Evolutionary conservation across 1,140 invertebrate species (phyloP).

Genomic region (Ctenoplectra terminalis): DNA sequence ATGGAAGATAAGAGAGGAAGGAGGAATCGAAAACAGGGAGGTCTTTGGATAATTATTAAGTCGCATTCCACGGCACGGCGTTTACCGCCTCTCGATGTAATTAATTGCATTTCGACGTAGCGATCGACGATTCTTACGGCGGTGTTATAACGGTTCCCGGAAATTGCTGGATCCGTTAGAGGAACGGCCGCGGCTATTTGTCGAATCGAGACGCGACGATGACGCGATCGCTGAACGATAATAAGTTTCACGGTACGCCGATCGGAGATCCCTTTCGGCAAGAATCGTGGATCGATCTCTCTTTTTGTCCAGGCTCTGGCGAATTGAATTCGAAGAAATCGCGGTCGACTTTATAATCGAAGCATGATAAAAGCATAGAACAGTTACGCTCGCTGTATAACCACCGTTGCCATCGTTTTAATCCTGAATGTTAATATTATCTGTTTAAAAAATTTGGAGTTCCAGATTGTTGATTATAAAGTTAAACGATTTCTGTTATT

Average conservation of each 20-base stretch:
- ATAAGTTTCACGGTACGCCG: constrained; percentile 33
- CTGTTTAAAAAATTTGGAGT: no score
- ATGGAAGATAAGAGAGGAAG: background rate
- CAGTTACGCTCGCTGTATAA: background rate
- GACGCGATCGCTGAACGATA: no score
- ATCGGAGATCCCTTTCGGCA: constrained; percentile 11
- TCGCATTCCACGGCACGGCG: constrained; percentile 5
- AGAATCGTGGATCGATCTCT: constrained; percentile 4
- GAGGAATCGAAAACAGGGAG: background rate
- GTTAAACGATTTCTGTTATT: no score
- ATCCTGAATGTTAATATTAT: background rate
- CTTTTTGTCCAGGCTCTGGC: background rate
- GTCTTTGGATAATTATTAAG: background rate
- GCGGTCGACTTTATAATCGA: background rate
- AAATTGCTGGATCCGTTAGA: constrained; percentile 43
- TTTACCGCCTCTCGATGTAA: constrained; percentile 26
- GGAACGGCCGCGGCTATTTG: constrained; percentile 7
- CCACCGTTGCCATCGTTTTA: background rate
- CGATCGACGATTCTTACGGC: constrained; percentile 28
- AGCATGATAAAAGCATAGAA: constrained; percentile 6
- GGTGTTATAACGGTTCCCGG: constrained; percentile 31
- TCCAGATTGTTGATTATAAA: no score
- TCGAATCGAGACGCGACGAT: constrained; percentile 8
- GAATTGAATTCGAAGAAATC: constrained; percentile 10
- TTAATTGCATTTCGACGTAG: constrained; percentile 37